Conservation (phyloP, 2,113 vertebrate species). For the Cottus gobio region DNA sequence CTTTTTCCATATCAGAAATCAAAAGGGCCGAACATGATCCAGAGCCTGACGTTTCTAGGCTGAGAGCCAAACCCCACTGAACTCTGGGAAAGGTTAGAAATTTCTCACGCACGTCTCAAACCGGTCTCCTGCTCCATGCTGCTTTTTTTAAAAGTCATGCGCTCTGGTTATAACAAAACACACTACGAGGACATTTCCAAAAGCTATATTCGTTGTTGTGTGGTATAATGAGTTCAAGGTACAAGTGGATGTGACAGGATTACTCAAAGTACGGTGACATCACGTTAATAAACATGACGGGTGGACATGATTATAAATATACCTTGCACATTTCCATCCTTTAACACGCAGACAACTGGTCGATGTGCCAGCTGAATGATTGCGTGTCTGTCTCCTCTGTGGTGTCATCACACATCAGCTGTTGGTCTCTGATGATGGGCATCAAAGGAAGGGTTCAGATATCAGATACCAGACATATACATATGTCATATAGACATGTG, state of each 20-base stretch:
- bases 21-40: constrained; percentile 39
- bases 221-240: background rate
- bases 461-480: constrained; percentile 15
- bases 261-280: background rate
- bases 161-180: background rate
- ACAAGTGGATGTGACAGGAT: background rate
- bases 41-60: constrained; percentile 61
- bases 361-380: background rate
- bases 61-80: constrained; percentile 74
- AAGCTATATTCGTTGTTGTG: background rate
- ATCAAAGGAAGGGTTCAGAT: constrained; percentile 33
- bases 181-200: constrained; percentile 25
- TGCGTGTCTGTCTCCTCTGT: background rate
- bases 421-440: constrained; percentile 28
- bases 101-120: constrained; percentile 77
- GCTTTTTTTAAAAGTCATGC: constrained; percentile 38
- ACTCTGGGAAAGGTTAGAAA: constrained; percentile 71
- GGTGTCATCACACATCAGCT: constrained; percentile 58
- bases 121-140: constrained; percentile 9
- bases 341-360: constrained; percentile 42
- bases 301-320: constrained; percentile 50
- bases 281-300: constrained; percentile 8
- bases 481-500: constrained; percentile 18
- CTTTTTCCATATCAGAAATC: constrained; percentile 30
- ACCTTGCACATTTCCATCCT: constrained; percentile 29